Conservation (phyloP, 2,888 invertebrate species). For the Lapara coniferarum region DNA sequence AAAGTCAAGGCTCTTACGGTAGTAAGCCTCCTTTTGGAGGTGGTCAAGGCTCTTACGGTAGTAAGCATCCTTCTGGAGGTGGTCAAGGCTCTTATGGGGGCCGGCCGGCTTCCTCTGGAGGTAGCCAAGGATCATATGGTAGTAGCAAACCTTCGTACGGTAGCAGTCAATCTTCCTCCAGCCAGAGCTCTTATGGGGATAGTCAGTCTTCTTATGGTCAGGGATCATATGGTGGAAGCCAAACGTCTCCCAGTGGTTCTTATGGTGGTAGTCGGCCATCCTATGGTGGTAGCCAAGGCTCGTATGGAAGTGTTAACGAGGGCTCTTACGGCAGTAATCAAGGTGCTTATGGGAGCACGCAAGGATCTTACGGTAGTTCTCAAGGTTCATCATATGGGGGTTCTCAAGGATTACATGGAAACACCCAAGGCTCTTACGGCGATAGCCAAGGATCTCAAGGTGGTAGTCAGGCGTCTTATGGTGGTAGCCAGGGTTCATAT, state of each 20-base stretch:
- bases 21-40: conserved; percentile 34
- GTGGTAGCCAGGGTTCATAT: conserved; percentile 7
- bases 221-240: conserved; percentile 30
- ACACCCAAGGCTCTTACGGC: conserved; percentile 24
- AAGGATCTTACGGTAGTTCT: conserved; percentile 33
- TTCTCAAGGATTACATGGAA: conserved; percentile 30
- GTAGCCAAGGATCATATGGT: conserved; percentile 32
- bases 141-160: conserved; percentile 29
- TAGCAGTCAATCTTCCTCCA: conserved; percentile 27
- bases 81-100: conserved; percentile 34
- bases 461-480: conserved; percentile 21
- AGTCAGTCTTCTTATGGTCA: conserved; percentile 31
- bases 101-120: too few species aligned
- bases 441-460: not conserved
- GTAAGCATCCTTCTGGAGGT: conserved; percentile 24
- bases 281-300: conserved; percentile 26
- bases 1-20: conserved; percentile 26
- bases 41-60: conserved; percentile 32
- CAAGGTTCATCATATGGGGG: conserved; percentile 29
- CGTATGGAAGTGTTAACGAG: conserved; percentile 29
- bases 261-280: conserved; percentile 34
- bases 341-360: conserved; percentile 29
- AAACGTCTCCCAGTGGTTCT: conserved; percentile 31
- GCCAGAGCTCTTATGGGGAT: conserved; percentile 29
- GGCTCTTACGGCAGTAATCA: conserved; percentile 32